These are phyloP conservation scores for Carapus acus DNA, from an alignment of 2,797 vertebrate species.

Conservation along the genomic window DNA sequence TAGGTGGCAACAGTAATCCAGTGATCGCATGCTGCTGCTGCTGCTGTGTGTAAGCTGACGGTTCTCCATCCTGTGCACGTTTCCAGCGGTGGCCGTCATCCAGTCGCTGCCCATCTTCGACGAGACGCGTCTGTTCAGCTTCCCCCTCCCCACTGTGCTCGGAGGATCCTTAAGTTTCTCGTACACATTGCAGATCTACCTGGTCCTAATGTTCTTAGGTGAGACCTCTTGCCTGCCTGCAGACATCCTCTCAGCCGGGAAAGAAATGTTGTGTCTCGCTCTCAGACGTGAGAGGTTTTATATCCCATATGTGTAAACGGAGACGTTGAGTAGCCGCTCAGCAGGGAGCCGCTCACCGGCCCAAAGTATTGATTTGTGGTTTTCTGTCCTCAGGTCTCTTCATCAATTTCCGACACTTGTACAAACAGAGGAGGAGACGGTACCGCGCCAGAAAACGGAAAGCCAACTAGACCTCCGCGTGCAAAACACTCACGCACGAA, in stretches of 20 bases:
- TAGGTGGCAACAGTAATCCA: no score
- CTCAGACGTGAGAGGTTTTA: no score
- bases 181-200: conserved; percentile 81
- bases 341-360: conserved; percentile 2
- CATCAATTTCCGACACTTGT: conserved; percentile 83
- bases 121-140: conserved; percentile 81
- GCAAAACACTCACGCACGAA: no score
- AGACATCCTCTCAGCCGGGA: background rate
- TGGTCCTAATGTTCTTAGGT: conserved; percentile 86
- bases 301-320: no score
- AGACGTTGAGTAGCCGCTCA: no score
- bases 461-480: conserved; percentile 60
- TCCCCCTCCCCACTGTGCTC: conserved; percentile 76
- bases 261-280: no score
- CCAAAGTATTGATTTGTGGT: background rate
- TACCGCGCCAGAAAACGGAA: conserved; percentile 84
- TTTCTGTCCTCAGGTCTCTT: conserved; percentile 69
- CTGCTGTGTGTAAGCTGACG: no score
- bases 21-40: no score
- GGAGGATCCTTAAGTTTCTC: conserved; percentile 84
- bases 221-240: conserved; percentile 52
- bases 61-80: background rate
- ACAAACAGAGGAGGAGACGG: conserved; percentile 82
- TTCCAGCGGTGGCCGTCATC: conserved; percentile 81
- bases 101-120: conserved; percentile 89